phyloP scores from a whole-genome alignment of 1,140 invertebrate genomes.

The Drosophila truncata region DNA sequence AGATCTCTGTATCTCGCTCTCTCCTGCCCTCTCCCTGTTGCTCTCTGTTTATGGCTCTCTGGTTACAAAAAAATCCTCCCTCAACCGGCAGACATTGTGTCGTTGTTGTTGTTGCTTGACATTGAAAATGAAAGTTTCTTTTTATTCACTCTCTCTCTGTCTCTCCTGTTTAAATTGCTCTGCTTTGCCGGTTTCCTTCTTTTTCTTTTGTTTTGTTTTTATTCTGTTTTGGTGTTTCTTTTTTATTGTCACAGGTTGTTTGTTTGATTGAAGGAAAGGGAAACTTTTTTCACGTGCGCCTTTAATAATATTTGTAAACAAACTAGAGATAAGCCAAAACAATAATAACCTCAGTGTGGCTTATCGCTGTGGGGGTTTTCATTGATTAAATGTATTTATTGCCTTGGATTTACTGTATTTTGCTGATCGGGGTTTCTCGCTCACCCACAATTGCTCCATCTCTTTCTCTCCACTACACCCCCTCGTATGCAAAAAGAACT shows the following conservation, averaged over 20 bases:
- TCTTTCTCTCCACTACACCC: background rate
- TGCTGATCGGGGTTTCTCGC: background rate
- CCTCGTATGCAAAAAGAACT: conserved; percentile 10
- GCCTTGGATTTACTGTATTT: background rate
- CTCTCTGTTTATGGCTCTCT: conserved; percentile 44
- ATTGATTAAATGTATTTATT: background rate
- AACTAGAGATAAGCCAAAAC: background rate
- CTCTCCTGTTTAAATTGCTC: conserved; percentile 33
- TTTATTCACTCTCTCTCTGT: conserved; percentile 19
- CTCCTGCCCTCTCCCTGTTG: background rate
- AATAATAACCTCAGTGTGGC: background rate
- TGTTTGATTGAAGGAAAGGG: conserved; percentile 3
- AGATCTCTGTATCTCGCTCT: background rate
- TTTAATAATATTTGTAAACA: background rate
- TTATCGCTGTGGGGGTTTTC: background rate
- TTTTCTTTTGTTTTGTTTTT: conserved; percentile 24
- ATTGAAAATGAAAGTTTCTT: conserved; percentile 75
- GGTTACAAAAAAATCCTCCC: conserved; percentile 21
- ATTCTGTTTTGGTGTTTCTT: conserved; percentile 14
- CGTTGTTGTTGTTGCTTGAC: conserved; percentile 53
- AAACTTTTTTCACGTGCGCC: conserved; percentile 5
- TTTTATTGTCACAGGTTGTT: conserved; percentile 29
- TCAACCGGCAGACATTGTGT: conserved; percentile 19
- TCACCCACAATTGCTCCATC: background rate
- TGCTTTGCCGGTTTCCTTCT: conserved; percentile 17